Evolutionary conservation across 2,113 vertebrate genomes (phyloP), one percentile per base, ranked within the genome.

Genomic region (Mus spicilegus): DNA sequence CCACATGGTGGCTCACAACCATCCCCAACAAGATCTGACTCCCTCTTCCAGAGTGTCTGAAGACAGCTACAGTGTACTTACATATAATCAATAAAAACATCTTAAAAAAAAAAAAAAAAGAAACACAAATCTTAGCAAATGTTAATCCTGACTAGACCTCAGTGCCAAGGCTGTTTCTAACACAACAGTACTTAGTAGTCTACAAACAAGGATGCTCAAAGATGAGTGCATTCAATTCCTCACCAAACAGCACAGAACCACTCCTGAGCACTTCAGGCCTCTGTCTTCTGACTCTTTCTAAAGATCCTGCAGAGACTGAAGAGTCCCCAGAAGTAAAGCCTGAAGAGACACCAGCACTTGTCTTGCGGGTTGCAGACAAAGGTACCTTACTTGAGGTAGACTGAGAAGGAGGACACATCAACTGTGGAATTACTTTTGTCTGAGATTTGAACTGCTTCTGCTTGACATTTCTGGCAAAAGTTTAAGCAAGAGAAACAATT

Each of bases 371-470:
- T 88, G 97, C 1, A 95, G 97, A 91, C 72, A 92, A 97, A 30
- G 95, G n/a, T 0, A 92, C 98, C 99, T 98, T 99, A 96, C 99
- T 98, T 98, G 99, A 99, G 99, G 99, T 99, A 99, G 99, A 98
- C 98, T 99, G 99, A 96, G 97, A 56, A 85, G 98, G 98, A 95
- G 98, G 98, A 96, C 98, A 98, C 94, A 98, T 98, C 30, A 97
- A 87, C 82, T 98, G 98, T 49, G 98, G 93, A 98, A 98, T 98
- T 24, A 92, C 93, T 98, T 99, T 98, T 98, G 98, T 98, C 99
- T 99, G 99, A 99, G 99, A 98, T 98, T 99, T 99, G 1, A 98
- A 85, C 72, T 98, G 98, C 97, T 98, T 98, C 98, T 98, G 98
- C 93, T 98, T 98, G 94, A 51, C 12, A 97, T 97, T 98, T 98